Percentiles rank a stretch among this genome's conserved stretches.
Evolutionary conservation across 2,113 vertebrate species (phyloP).

Genomic region (Festucalex cinctus): DNA sequence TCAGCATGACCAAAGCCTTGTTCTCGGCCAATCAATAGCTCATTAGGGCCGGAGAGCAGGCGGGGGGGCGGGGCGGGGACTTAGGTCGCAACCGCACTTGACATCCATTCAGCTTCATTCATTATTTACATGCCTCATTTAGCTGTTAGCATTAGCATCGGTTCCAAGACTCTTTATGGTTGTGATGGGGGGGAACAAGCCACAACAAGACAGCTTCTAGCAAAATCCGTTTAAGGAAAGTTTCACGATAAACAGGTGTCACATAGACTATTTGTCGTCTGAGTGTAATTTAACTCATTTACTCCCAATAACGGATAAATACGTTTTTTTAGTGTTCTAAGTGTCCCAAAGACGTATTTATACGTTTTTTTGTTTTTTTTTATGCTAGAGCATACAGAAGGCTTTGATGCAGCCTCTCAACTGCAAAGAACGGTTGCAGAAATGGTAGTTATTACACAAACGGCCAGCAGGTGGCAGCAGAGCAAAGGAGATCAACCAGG

Average conservation of each 20-base stretch:
- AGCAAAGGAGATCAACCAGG: too few relatives aligned
- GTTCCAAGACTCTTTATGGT: not conserved
- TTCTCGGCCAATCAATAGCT: constrained; percentile 59
- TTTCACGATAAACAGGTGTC: not conserved
- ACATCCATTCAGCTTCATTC: constrained; percentile 2
- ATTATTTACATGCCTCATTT: constrained; percentile 2
- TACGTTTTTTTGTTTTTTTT: too few relatives aligned
- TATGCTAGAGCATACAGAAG: too few relatives aligned
- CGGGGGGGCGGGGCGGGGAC: constrained; percentile 18
- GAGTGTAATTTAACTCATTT: too few relatives aligned
- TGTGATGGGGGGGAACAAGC: not conserved
- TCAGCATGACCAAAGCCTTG: constrained; percentile 44
- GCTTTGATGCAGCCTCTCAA: too few relatives aligned
- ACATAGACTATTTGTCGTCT: too few relatives aligned
- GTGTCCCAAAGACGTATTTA: too few relatives aligned
- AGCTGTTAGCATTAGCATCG: not conserved
- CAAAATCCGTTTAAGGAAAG: not conserved
- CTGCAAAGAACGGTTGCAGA: too few relatives aligned
- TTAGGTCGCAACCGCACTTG: constrained; percentile 15
- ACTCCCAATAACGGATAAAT: too few relatives aligned
- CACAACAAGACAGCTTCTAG: not conserved
- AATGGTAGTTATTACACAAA: too few relatives aligned
- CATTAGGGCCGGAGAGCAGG: constrained; percentile 42
- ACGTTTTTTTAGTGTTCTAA: too few relatives aligned
- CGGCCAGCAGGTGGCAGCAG: too few relatives aligned